Percentiles rank a stretch among this genome's conserved stretches.
phyloP scores from a whole-genome alignment of 2,888 invertebrate genomes.

The Nymphalis polychloros region DNA sequence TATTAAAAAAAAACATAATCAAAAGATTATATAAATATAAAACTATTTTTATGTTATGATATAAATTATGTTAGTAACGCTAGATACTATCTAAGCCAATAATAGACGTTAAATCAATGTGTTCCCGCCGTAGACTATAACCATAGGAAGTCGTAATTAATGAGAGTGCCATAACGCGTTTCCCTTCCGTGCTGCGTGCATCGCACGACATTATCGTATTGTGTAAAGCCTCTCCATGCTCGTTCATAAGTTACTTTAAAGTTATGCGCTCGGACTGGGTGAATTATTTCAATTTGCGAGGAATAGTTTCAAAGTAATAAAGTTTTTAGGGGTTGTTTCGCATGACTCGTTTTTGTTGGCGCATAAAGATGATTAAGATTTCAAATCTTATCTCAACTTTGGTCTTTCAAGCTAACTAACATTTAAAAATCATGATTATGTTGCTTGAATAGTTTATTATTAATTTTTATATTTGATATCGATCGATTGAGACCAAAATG shows the following conservation, averaged over 20 bases:
- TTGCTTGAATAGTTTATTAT: too few species aligned
- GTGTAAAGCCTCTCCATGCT: conserved; percentile 49
- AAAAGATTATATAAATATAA: too few species aligned
- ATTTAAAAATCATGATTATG: not conserved
- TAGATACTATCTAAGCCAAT: not conserved
- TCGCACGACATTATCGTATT: conserved; percentile 50
- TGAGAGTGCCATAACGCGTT: conserved; percentile 61
- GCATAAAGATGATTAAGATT: conserved; percentile 47
- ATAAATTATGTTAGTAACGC: not conserved
- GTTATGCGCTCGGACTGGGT: conserved; percentile 57
- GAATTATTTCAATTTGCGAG: conserved; percentile 72
- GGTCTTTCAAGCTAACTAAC: conserved; percentile 5
- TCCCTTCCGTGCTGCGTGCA: conserved; percentile 57
- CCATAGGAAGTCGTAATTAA: conserved; percentile 67
- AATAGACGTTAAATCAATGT: conserved; percentile 14
- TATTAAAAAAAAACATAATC: too few species aligned
- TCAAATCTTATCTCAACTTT: conserved; percentile 25
- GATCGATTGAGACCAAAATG: too few species aligned
- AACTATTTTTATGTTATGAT: too few species aligned
- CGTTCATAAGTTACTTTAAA: conserved; percentile 59
- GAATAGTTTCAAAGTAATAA: conserved; percentile 65
- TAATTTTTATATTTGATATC: too few species aligned
- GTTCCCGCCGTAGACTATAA: conserved; percentile 51
- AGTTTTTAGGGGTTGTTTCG: conserved; percentile 64
- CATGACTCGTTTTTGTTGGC: conserved; percentile 57